phyloP scores from a whole-genome alignment of 2,888 invertebrate genomes.

The Hyppa rectilinea region DNA sequence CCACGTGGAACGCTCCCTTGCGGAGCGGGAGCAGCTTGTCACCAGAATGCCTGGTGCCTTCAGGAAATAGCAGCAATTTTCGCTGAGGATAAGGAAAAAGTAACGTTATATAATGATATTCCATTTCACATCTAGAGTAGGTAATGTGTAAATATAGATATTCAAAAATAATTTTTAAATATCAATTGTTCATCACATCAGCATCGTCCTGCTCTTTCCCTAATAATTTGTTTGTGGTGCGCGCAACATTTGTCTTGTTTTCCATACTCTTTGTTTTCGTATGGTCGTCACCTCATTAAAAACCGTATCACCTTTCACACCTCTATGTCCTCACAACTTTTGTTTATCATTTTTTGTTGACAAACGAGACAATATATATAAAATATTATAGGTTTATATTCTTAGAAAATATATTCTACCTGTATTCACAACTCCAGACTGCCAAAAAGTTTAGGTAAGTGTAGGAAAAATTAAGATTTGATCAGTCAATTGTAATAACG shows the following conservation, averaged over 20 bases:
- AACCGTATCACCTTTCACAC: neutral
- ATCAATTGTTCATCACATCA: neutral
- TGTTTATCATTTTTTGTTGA: neutral
- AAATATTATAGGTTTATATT: neutral
- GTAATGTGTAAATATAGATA: neutral
- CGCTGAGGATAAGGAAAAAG: constrained; percentile 86
- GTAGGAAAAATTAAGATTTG: neutral
- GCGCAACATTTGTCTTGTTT: neutral
- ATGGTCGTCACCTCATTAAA: neutral
- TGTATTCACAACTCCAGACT: neutral
- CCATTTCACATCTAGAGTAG: neutral
- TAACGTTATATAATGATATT: neutral
- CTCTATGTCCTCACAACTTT: too few species aligned
- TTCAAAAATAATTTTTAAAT: neutral
- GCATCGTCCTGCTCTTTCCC: neutral
- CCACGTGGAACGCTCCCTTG: constrained; percentile 98
- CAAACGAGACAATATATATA: neutral
- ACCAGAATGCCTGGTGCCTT: constrained; percentile 96
- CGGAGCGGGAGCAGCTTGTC: constrained; percentile 96
- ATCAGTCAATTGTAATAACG: constrained; percentile 2
- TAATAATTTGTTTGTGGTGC: neutral
- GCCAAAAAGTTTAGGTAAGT: neutral
- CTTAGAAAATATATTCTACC: neutral
- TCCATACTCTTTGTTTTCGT: neutral
- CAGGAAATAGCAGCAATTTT: constrained; percentile 97